Conservation (phyloP, 1,140 invertebrate species). For the Eciton burchellii region DNA sequence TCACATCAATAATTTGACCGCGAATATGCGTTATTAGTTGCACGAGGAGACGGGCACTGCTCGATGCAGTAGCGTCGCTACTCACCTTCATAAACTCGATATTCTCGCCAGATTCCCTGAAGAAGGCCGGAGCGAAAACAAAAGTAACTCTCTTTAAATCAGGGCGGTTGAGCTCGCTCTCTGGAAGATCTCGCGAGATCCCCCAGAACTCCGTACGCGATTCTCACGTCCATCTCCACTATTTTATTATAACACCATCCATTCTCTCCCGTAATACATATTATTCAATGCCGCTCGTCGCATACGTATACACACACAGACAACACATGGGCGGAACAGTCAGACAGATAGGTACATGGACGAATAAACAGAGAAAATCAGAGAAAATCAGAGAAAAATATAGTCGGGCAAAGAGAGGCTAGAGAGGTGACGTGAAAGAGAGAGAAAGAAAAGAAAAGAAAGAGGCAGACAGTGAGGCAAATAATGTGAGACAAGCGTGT, state of each 20-base stretch:
- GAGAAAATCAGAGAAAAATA: slow-evolving; percentile 32
- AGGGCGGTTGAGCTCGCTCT: slow-evolving; percentile 53
- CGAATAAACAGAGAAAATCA: slow-evolving; percentile 53
- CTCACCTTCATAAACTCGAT: slow-evolving; percentile 84
- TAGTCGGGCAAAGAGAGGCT: slow-evolving; percentile 17
- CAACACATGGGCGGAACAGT: slow-evolving; percentile 66
- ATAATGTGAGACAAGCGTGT: slow-evolving; percentile 54
- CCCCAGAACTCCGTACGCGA: slow-evolving; percentile 70
- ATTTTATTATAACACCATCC: slow-evolving; percentile 61
- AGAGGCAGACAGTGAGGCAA: slow-evolving; percentile 49
- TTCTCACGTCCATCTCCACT: slow-evolving; percentile 67
- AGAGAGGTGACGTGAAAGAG: background rate
- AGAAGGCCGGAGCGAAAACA: slow-evolving; percentile 78
- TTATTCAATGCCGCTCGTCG: slow-evolving; percentile 68
- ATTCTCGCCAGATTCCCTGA: slow-evolving; percentile 83
- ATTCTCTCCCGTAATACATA: slow-evolving; percentile 67
- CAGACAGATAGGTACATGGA: slow-evolving; percentile 63
- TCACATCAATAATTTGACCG: background rate
- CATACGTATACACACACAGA: slow-evolving; percentile 55
- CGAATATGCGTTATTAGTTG: no score
- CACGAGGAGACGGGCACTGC: background rate
- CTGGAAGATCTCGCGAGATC: slow-evolving; percentile 68
- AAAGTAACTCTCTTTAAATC: slow-evolving; percentile 82
- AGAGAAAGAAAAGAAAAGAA: slow-evolving; percentile 20
- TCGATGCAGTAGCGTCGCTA: background rate